Evolutionary conservation across 2,888 invertebrate genomes (phyloP).

Genomic region (Dryococelus australis): DNA sequence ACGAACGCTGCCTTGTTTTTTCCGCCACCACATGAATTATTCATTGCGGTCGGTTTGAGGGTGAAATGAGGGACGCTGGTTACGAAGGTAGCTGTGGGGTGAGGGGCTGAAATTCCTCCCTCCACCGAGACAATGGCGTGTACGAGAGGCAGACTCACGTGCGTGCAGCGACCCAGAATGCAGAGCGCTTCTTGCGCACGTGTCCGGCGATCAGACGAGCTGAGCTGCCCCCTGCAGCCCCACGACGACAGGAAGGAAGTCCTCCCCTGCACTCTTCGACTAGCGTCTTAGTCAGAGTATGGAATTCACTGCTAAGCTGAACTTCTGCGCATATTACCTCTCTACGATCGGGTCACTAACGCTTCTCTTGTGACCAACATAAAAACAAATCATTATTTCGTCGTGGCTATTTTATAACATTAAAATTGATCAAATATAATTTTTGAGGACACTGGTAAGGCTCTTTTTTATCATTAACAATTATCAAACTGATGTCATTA

Average conservation of each 20-base stretch:
- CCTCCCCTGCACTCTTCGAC: neutral
- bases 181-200: neutral
- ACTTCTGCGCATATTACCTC: too few species aligned
- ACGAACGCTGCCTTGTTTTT: neutral
- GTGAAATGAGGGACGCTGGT: neutral
- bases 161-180: neutral
- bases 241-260: constrained; percentile 2
- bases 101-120: neutral
- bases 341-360: too few species aligned
- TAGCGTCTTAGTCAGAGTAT: too few species aligned
- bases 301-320: too few species aligned
- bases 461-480: too few species aligned
- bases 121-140: neutral
- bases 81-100: neutral
- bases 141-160: neutral
- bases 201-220: neutral
- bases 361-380: too few species aligned
- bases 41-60: neutral
- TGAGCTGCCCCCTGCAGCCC: neutral
- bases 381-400: too few species aligned
- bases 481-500: too few species aligned
- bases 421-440: too few species aligned
- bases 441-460: too few species aligned
- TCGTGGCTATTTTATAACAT: too few species aligned
- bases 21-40: neutral